Evolutionary conservation across 2,888 invertebrate species (phyloP).

Genomic region (Ecliptopera silaceata): DNA sequence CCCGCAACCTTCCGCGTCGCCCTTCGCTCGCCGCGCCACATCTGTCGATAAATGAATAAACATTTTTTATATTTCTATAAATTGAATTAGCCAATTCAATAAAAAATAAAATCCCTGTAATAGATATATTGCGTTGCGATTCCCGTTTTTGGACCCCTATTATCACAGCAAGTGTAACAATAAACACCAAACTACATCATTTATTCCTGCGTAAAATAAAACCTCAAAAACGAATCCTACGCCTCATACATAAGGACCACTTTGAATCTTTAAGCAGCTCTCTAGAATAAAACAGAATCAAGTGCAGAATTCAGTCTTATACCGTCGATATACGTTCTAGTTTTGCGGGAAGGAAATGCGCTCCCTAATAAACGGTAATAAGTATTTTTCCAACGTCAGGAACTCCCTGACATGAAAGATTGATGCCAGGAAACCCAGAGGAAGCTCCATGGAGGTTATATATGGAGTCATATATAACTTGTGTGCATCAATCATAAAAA

Average conservation of each 20-base stretch:
- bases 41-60: no score
- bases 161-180: slow-evolving; percentile 1
- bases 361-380: slow-evolving; percentile 46
- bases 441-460: slow-evolving; percentile 20
- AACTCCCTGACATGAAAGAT: slow-evolving; percentile 45
- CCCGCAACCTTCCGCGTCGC: no score
- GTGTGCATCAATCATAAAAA: slow-evolving; percentile 35
- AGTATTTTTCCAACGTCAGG: slow-evolving; percentile 45
- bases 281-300: background rate
- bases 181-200: slow-evolving; percentile 7
- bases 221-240: background rate
- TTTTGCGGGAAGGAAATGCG: slow-evolving; percentile 15
- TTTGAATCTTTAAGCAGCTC: slow-evolving; percentile 1
- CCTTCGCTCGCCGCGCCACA: no score
- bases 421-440: slow-evolving; percentile 40
- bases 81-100: no score
- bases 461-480: slow-evolving; percentile 33
- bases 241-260: background rate
- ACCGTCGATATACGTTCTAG: background rate
- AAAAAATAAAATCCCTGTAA: no score
- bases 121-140: no score
- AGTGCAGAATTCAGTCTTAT: slow-evolving; percentile 4
- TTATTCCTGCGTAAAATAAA: slow-evolving; percentile 1
- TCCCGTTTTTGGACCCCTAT: no score
- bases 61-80: no score